Conservation (phyloP, 2,888 invertebrate species). For the Lithosia quadra region DNA sequence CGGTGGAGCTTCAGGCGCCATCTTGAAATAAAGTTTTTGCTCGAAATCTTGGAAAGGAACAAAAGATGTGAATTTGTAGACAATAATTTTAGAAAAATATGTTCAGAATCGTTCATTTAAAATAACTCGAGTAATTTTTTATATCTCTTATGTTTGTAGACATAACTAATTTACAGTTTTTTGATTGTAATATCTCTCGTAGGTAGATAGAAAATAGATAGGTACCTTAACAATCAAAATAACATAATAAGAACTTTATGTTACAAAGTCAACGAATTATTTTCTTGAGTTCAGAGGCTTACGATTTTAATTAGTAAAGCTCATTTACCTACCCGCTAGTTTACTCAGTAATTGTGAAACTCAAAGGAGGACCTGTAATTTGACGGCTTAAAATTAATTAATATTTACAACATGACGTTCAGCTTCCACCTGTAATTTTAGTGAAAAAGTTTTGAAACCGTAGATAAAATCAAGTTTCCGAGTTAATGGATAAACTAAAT, state of each 20-base stretch:
- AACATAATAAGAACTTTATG: neutral
- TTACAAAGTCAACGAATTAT: neutral
- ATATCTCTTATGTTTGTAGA: no score
- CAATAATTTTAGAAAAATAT: no score
- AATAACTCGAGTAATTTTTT: no score
- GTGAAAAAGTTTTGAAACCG: neutral
- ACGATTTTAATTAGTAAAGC: neutral
- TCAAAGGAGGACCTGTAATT: neutral
- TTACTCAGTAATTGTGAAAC: neutral
- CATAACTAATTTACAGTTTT: no score
- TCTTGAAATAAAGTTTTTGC: no score
- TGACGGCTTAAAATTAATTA: slow-evolving; percentile 2
- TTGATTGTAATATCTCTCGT: no score
- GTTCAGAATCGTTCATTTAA: no score
- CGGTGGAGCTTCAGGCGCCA: no score
- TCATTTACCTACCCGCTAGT: neutral
- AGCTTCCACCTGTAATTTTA: neutral
- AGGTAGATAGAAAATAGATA: no score
- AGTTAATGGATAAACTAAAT: neutral
- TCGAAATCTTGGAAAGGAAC: no score
- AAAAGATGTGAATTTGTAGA: no score
- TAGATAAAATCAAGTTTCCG: neutral
- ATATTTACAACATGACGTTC: neutral
- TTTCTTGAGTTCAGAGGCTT: neutral
- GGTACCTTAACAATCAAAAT: no score